These are phyloP conservation scores for Nowickia ferox DNA, from an alignment of 2,888 invertebrate genomes.

Conservation along the genomic window DNA sequence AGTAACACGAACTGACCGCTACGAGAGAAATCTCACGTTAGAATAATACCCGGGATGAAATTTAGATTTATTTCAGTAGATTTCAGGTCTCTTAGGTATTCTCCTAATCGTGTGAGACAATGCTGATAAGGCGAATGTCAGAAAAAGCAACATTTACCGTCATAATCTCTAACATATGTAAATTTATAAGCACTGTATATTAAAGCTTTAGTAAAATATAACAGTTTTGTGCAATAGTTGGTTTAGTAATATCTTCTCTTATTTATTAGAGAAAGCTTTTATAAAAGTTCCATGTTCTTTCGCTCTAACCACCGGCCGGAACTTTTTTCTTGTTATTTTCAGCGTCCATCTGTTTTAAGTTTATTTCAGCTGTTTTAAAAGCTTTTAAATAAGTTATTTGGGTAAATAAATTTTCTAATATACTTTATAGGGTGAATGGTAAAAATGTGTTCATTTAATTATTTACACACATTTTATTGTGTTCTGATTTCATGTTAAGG, in stretches of 20 bases:
- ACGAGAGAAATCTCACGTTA: conserved; percentile 73
- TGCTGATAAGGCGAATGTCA: conserved; percentile 12
- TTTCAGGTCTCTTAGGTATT: conserved; percentile 52
- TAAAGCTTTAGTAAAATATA: conserved; percentile 56
- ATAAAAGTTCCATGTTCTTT: not conserved
- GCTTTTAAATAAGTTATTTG: conserved; percentile 1
- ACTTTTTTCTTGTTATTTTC: conserved; percentile 47
- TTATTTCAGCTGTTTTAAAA: conserved; percentile 54
- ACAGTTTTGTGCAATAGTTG: conserved; percentile 41
- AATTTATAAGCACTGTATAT: conserved; percentile 9
- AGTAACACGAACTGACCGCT: conserved; percentile 67
- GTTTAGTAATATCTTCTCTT: conserved; percentile 7
- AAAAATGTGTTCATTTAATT: too few relatives aligned
- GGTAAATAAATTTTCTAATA: not conserved
- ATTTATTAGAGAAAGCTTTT: conserved; percentile 43
- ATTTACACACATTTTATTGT: too few relatives aligned
- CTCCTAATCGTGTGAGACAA: conserved; percentile 24
- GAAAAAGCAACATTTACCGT: conserved; percentile 10
- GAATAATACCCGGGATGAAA: conserved; percentile 73
- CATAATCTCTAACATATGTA: conserved; percentile 40
- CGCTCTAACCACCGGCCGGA: conserved; percentile 66
- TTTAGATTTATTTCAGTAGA: conserved; percentile 49
- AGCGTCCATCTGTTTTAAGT: conserved; percentile 48
- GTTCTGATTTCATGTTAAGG: too few relatives aligned
- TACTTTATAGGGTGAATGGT: not conserved